A percentile compares a stretch with the other conserved stretches of the same genome.
These are phyloP conservation scores for Synanthedon vespiformis DNA, from an alignment of 2,888 invertebrate genomes.

Conservation along the genomic window DNA sequence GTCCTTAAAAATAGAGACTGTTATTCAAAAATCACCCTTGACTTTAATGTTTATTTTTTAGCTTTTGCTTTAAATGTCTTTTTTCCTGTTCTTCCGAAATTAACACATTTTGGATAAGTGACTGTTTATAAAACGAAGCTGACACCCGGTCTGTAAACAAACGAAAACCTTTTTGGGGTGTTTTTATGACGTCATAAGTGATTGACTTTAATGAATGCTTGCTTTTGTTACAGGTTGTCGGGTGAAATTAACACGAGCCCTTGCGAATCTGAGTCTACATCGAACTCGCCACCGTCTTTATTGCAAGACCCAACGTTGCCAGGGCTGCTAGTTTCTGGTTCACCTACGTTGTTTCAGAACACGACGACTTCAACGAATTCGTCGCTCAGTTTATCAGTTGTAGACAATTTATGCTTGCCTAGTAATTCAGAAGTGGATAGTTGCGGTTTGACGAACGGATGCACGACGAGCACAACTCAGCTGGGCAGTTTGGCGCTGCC, in stretches of 20 bases:
- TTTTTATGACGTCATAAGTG: constrained; percentile 6
- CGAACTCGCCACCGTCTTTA: constrained; percentile 68
- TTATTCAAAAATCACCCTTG: constrained; percentile 19
- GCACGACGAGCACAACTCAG: constrained; percentile 30
- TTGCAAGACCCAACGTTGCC: constrained; percentile 57
- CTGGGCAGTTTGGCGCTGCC: constrained; percentile 50
- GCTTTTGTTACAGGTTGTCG: constrained; percentile 45
- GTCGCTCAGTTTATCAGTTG: constrained; percentile 30
- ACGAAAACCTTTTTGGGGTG: constrained; percentile 8
- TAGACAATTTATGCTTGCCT: constrained; percentile 39
- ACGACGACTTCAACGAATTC: constrained; percentile 40
- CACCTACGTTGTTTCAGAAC: constrained; percentile 53
- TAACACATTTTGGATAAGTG: constrained; percentile 33
- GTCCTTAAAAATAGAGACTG: no score
- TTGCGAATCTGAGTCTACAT: constrained; percentile 73
- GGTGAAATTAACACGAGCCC: constrained; percentile 66
- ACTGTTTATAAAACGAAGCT: constrained; percentile 26
- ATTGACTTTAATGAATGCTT: not conserved
- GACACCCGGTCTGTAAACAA: constrained; percentile 23
- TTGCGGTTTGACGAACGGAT: constrained; percentile 57
- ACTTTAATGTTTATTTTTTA: constrained; percentile 15
- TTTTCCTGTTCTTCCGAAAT: constrained; percentile 23
- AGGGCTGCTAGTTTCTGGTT: constrained; percentile 54
- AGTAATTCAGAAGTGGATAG: constrained; percentile 39
- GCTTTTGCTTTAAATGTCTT: constrained; percentile 1